phyloP scores from a whole-genome alignment of 2,113 vertebrate genomes.

The Dipodomys ordii region DNA sequence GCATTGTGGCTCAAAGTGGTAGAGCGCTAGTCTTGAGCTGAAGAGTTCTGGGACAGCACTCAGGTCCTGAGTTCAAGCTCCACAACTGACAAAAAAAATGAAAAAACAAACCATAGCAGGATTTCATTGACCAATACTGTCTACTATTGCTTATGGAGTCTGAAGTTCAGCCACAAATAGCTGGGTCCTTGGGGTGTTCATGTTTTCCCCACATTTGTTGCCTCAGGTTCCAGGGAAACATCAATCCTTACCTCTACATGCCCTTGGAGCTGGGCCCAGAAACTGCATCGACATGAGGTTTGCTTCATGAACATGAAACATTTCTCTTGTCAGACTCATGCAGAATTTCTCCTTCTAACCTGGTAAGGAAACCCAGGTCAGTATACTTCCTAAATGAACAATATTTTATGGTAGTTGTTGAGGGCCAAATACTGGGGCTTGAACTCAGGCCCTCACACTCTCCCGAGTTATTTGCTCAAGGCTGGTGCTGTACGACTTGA shows the following conservation, averaged over 20 bases:
- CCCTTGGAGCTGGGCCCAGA: conserved; percentile 90
- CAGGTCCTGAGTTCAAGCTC: too few species aligned
- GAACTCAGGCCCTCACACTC: neutral
- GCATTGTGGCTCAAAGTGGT: too few species aligned
- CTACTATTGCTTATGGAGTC: too few species aligned
- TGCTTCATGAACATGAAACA: conserved; percentile 86
- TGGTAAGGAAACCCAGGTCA: conserved; percentile 89
- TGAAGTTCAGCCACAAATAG: too few species aligned
- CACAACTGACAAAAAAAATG: too few species aligned
- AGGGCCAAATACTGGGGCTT: neutral
- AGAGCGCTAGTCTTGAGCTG: too few species aligned
- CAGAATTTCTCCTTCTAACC: conserved; percentile 86
- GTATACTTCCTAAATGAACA: neutral
- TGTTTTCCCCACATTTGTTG: neutral
- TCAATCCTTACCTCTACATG: conserved; percentile 84
- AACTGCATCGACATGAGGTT: conserved; percentile 92
- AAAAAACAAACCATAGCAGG: too few species aligned
- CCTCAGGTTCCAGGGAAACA: conserved; percentile 85
- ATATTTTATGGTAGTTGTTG: neutral
- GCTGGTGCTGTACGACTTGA: too few species aligned
- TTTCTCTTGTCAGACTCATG: conserved; percentile 85
- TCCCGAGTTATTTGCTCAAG: neutral
- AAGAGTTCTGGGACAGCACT: too few species aligned
- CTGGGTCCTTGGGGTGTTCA: too few species aligned
- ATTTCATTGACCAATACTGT: too few species aligned